Evolutionary conservation across 2,113 vertebrate genomes (phyloP), one percentile per base, ranked within the genome.

Genomic region (Anser brachyrhynchus): DNA sequence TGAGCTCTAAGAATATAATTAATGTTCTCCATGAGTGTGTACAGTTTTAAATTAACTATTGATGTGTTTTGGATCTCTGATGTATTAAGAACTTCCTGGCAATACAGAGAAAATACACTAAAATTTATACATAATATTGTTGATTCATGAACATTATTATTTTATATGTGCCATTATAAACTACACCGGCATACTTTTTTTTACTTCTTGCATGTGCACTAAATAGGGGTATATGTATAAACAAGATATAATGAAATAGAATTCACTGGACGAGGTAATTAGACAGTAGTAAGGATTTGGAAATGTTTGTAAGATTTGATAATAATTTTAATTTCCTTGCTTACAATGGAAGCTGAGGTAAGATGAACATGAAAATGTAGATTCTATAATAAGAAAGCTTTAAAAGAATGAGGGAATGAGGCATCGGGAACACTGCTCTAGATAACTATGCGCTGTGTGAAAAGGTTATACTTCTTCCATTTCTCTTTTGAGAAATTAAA

Each of bases 1-100:
- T 75, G 80, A 69, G 65, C 57, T 81, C 76, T 67, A 66, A 84
- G 83, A 89, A 41, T 79, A 58, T 93, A 93, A 95, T 94, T 93
- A 88, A 52, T 31, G 76, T 57, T 94, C 80, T 92, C 33, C 33
- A 77, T 46, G 66, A 89, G 29, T 17, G n/a, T 58, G 52, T 66
- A 49, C 18, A 17, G 33, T 67, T 92, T 86, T 58, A 78, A 86
- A 58, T 57, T 41, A 84, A 62, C 92, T 82, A 3, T 58, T 84
- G 77, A 72, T 78, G 69, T 75, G 43, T 2, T 84, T 93, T 57
- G 84, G 65, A 75, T 84, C 39, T 81, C 66, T 87, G 65, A 54
- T 57, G 35, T 86, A 57, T 81, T 31, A 72, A 79, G 49, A 87
- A 28, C 65, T 89, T 82, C 37, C 5, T 49, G 33, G 11, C 57